Evolutionary conservation across 2,113 vertebrate species (phyloP), one percentile per base, ranked within the genome.

Genomic region (Dasyurus viverrinus): DNA sequence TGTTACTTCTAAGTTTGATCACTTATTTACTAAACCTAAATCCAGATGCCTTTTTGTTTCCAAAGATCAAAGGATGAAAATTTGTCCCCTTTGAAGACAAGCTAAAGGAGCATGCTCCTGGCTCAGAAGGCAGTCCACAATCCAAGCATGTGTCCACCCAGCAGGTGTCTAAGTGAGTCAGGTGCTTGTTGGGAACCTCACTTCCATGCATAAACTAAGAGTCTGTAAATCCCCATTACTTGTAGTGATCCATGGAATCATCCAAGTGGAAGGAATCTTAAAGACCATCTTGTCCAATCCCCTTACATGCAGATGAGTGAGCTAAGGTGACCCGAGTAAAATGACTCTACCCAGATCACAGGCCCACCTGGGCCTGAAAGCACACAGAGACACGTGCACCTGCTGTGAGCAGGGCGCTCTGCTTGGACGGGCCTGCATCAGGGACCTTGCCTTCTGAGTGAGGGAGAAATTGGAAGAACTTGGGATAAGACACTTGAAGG

Each of bases 11-110:
- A 92, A 50, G 36, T 48, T 89, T 94, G 60, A 60, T 48, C 8
- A 89, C 92, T 92, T 16, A 36, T 68, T 36, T 30, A 16, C 12
- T 11, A 68, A 68, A 68, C 12, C 60, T 68, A 36, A 68, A 68
- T 68, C 47, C 90, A 57, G 53, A 9, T 68, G 48, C 57, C 53
- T 68, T 89, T 95, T 89, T 97, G 42, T n/a, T 96, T 94, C 27
- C 14, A 90, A n/a, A 92, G 50, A 54, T 36, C 93, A 53, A 42
- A 95, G 54, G 84, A 60, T 93, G 30, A 54, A 94, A 92, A 46
- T 94, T 54, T 95, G 42, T 50, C 91, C 57, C 47, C 26, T 91
- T 91, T 55, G 53, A 68, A 14, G 27, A 22, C 68, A 84, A 84
- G 6, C 68, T 7, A 6, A 76, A n/a, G 14, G 14, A 76, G 16